Base-by-base conservation (phyloP, 2,113 vertebrate genomes). In the Zosterops pallidus region DNA sequence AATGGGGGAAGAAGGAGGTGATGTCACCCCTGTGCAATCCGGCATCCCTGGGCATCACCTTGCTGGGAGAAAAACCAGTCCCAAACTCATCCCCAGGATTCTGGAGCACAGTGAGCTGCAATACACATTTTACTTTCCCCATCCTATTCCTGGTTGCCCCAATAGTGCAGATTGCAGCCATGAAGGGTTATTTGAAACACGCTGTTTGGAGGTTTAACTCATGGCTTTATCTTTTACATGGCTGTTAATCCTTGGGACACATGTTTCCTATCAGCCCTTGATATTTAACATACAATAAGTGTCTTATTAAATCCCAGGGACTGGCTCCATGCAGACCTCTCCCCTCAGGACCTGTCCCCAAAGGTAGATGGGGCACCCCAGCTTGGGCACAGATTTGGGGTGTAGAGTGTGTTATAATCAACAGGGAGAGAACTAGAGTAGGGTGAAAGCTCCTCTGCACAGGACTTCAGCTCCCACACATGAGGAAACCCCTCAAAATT, bases 211-310 rank as follows among this genome's bases (percentile, higher is more conserved):
- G 60, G 24, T 67, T 95, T 50, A 49, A 77, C 77, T 57, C 91
- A 0, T n/a, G 12, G 59, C 92, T 94, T 83, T 92, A 70, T 94
- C 96, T 95, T 76, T 91, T 88, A 89, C 92, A 80, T 0, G 47
- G 86, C 91, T 49, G 89, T 93, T 92, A 97, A 95, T 94, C 78
- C 91, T 76, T 0, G 0, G 71, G 85, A 95, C 96, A 96, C 92
- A 42, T 94, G 94, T 95, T 96, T 95, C 75, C 92, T 41, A 91
- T 96, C 94, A 88, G 71, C 75, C 75, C 42, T 44, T 59, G 91
- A 76, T 91, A 87, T 81, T 95, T 90, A 94, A 88, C 86, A 25
- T 91, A 95, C 81, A 96, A 35, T 74, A 94, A 95, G 86, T 69
- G 82, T 84, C 92, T 85, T 88, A 86, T 96, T 89, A 92, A 97